Evolutionary conservation across 2,797 vertebrate species (phyloP).

Genomic region (Hafferia zeledoni): DNA sequence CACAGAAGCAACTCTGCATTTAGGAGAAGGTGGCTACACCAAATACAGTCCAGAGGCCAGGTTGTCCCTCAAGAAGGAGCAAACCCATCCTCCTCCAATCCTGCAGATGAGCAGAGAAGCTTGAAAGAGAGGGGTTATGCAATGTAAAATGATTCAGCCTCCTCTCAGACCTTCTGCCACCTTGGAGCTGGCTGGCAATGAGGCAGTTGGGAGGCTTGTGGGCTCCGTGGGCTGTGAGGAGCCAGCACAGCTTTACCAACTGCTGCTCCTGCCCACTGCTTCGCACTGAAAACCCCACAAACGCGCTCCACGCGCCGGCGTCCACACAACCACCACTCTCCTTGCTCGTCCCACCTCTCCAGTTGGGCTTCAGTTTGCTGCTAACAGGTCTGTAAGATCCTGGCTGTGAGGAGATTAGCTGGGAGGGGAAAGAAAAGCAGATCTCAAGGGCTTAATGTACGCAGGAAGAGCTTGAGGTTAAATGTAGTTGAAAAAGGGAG

Average conservation of each 20-base stretch:
- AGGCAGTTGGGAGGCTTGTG: not conserved
- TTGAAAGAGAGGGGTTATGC: not conserved
- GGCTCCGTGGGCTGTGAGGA: not conserved
- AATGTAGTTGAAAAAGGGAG: not conserved
- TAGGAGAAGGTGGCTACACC: not conserved
- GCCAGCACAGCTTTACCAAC: not conserved
- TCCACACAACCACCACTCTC: not conserved
- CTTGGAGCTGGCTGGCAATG: accelerated
- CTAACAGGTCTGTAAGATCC: not conserved
- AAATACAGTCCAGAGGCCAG: not conserved
- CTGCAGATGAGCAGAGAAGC: not conserved
- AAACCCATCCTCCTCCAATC: not conserved
- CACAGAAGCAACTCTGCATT: not conserved
- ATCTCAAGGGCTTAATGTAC: not conserved
- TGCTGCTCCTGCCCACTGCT: conserved; percentile 20
- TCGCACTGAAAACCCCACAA: accelerated
- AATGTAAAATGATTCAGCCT: not conserved
- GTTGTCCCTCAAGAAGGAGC: not conserved
- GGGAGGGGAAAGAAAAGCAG: not conserved
- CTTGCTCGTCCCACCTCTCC: not conserved
- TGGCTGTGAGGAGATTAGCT: not conserved
- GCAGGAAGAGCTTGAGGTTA: not conserved
- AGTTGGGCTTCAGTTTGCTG: not conserved
- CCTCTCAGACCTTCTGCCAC: conserved; percentile 24
- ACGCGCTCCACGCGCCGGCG: accelerated